Percentiles rank a stretch among this genome's conserved stretches.
Conservation (phyloP, 2,797 vertebrate species). For the Aphelocoma californica region DNA sequence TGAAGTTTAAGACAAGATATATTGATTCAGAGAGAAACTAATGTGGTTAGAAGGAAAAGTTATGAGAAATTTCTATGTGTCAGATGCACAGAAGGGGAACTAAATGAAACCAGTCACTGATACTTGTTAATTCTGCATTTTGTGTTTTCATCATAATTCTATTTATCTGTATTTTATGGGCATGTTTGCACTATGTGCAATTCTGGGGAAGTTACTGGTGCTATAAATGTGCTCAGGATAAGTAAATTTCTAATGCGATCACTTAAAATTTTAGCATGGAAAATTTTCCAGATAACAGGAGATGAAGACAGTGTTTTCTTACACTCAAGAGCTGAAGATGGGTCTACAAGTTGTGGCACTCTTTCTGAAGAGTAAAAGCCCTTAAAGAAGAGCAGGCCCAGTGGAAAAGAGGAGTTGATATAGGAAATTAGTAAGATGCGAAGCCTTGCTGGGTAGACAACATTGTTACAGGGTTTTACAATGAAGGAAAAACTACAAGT, state of each 20-base stretch:
- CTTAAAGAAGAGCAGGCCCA: background rate
- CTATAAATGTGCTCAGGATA: background rate
- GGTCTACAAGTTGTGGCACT: background rate
- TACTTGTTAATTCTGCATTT: background rate
- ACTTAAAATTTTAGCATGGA: background rate
- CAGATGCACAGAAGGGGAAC: background rate
- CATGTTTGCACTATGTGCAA: background rate
- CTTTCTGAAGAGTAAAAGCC: background rate
- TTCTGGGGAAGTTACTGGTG: background rate
- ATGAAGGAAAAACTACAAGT: background rate
- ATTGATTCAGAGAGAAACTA: background rate
- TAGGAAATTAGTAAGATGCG: background rate
- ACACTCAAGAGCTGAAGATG: background rate
- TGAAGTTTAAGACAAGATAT: background rate
- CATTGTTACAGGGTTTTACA: background rate
- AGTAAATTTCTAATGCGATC: background rate
- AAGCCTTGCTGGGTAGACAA: background rate
- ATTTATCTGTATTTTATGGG: background rate
- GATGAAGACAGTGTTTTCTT: background rate
- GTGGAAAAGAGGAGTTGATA: background rate
- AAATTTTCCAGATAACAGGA: background rate
- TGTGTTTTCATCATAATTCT: background rate
- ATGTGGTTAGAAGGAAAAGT: background rate
- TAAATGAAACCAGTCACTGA: background rate
- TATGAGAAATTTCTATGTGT: background rate